Evolutionary conservation across 2,888 invertebrate species (phyloP).

Genomic region (Melinopterus prodromus): DNA sequence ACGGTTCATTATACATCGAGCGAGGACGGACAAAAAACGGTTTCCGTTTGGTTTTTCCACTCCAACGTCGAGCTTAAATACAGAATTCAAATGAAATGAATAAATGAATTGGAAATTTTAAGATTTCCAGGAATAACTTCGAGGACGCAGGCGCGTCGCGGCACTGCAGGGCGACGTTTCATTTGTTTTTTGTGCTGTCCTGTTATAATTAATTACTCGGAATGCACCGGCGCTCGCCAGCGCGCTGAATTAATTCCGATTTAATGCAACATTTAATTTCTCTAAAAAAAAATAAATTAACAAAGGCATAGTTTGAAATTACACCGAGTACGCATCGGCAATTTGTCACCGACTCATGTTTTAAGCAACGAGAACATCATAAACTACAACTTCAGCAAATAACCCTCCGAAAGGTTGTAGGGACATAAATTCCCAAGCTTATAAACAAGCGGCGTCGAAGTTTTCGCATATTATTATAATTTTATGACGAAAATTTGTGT

Average conservation of each 20-base stretch:
- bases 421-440: no score
- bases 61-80: not conserved
- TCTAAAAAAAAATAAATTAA: not conserved
- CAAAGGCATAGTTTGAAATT: not conserved
- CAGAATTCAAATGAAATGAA: conserved; percentile 4
- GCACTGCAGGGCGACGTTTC: not conserved
- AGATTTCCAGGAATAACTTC: not conserved
- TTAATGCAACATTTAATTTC: not conserved
- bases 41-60: not conserved
- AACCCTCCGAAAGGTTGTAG: no score
- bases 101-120: not conserved
- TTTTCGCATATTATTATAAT: no score
- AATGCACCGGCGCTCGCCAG: not conserved
- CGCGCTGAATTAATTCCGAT: not conserved
- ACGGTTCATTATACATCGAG: no score
- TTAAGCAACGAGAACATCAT: no score
- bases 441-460: no score
- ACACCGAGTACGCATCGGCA: no score
- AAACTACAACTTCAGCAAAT: no score
- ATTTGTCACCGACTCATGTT: no score
- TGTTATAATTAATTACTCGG: not conserved
- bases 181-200: not conserved
- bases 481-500: no score
- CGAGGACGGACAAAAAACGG: no score
- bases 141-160: not conserved